A percentile compares a stretch with the other conserved stretches of the same genome.
These are phyloP conservation scores for Narcine bancroftii DNA, from an alignment of 2,113 vertebrate species.

Conservation along the genomic window DNA sequence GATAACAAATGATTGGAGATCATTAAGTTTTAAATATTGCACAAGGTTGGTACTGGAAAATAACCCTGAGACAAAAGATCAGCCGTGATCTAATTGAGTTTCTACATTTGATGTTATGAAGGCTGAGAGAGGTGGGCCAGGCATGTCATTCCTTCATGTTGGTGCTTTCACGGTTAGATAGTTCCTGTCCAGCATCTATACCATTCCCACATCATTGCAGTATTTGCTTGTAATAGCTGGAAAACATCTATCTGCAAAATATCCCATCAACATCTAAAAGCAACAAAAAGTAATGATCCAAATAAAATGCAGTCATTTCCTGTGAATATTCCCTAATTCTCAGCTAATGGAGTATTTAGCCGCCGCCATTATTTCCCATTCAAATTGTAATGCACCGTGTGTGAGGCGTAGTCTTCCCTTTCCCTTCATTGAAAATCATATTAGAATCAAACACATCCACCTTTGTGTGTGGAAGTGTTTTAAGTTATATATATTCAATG, in stretches of 20 bases:
- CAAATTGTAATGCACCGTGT: neutral
- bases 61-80: too few relatives aligned
- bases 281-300: neutral
- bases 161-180: neutral
- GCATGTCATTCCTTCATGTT: neutral
- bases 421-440: too few relatives aligned
- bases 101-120: too few relatives aligned
- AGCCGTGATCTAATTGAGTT: too few relatives aligned
- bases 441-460: neutral
- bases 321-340: neutral
- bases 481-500: neutral
- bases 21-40: too few relatives aligned
- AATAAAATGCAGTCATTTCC: neutral
- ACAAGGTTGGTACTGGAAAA: too few relatives aligned
- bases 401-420: too few relatives aligned
- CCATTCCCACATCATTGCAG: neutral
- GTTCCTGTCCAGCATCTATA: neutral
- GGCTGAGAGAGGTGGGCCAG: too few relatives aligned
- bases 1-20: too few relatives aligned
- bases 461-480: neutral
- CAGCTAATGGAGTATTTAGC: neutral
- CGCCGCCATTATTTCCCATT: neutral
- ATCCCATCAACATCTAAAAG: neutral
- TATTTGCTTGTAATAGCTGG: neutral
- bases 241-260: too few relatives aligned